A percentile compares a stretch with the other conserved stretches of the same genome.
Conservation (phyloP, 2,113 vertebrate genomes). For the Aegithalos caudatus region DNA sequence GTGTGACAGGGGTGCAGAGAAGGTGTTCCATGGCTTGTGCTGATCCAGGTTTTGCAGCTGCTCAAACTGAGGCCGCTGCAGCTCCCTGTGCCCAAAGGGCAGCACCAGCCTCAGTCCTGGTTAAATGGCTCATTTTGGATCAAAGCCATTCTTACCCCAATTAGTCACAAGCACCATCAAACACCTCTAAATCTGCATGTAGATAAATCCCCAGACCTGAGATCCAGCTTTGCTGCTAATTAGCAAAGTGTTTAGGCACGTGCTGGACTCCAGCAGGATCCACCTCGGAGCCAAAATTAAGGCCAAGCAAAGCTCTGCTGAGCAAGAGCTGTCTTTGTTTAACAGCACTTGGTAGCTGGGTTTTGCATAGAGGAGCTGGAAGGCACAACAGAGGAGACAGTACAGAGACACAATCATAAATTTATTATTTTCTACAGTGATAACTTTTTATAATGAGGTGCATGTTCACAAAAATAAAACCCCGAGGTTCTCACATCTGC, state of each 20-base stretch:
- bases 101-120: rapidly evolving
- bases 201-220: not conserved
- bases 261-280: not conserved
- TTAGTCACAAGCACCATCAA: not conserved
- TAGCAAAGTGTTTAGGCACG: not conserved
- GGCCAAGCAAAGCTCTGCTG: not conserved
- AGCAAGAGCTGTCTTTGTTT: not conserved
- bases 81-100: not conserved
- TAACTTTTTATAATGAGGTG: not conserved
- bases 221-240: not conserved
- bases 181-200: not conserved
- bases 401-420: not conserved
- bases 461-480: not conserved
- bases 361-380: not conserved
- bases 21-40: not conserved
- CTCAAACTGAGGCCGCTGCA: not conserved
- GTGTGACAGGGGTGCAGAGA: not conserved
- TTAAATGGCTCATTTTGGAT: not conserved
- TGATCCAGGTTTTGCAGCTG: not conserved
- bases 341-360: not conserved
- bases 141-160: not conserved
- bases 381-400: not conserved
- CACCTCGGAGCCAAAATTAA: not conserved
- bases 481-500: not conserved
- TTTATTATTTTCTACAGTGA: not conserved